Evolutionary conservation across 1,140 invertebrate species (phyloP), one percentile per base, ranked within the genome.

Genomic region (Schlechtendalia chinensis): DNA sequence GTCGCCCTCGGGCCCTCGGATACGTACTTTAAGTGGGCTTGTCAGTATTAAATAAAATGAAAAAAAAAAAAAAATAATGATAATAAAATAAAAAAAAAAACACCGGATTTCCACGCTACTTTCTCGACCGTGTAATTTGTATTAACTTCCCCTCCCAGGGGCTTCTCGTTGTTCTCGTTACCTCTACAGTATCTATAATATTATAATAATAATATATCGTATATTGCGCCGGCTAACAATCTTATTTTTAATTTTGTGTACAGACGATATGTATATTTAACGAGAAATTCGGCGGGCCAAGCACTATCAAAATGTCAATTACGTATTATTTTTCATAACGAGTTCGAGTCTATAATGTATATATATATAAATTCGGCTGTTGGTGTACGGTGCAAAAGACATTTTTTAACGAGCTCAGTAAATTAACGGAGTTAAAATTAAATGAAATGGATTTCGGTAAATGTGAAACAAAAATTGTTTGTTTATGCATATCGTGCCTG

Each of bases 51-150:
- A 63, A 63, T 61, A 61, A 63, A 79, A 79, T 58, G 61, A 79
- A 45, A 77, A 32, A 56, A 56, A 19, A 19, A 54, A 14, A 63
- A 32, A 32, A 63, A 75, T 54, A 56, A 58, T 50, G 19, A 77
- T 47, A 58, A 75, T 45, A 58, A 74, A 71, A 71, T 47, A 56
- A 77, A 77, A 29, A 39, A 56, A 77, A 77, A 29, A 39, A 79
- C 75, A 79, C 75, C 58, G 75, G 75, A 79, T 79, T 79, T 79
- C 75, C 75, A 79, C 75, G 75, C 54, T 79, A 79, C 75, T 61
- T 79, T 61, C 75, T 79, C 75, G 75, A 79, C 75, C 75, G 75
- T 79, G 75, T 79, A 79, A 79, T 79, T 79, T 79, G 61, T 79
- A 79, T 79, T 79, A 59, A 79, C 75, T 79, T 47, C 56, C 75